Evolutionary conservation across 2,113 vertebrate species (phyloP), one percentile per base, ranked within the genome.

Genomic region (Podarcis cretensis): DNA sequence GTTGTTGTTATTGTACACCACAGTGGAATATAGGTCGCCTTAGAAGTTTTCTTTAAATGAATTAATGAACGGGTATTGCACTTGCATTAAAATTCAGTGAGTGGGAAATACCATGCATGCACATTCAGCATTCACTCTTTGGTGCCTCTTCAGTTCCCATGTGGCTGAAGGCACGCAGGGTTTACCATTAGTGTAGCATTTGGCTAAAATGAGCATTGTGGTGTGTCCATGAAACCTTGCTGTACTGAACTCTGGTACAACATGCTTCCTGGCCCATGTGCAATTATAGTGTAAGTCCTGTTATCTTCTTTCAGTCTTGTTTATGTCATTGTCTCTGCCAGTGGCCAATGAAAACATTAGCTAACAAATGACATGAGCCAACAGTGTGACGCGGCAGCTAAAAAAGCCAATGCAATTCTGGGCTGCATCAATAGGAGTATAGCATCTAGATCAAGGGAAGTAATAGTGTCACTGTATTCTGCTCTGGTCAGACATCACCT

Each of bases 221-320:
- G 9, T 81, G n/a, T 85, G n/a, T 59, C n/a, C 59, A 16, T 30
- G 35, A n/a, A 84, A 48, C 18, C 40, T 10, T n/a, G 7, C 23
- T 80, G n/a, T 73, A 63, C 48, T 4, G 35, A 21, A 75, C 40
- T 16, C 3, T 80, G 30, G 2, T 63, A 87, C 68, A 21, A 25
- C 71, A 37, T 14, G 32, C 30, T 77, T 35, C 76, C 87, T 77
- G 21, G 8, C n/a, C 63, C 68, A 77, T 8, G 6, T 78, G 71
- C 21, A 80, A 5, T 12, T 78, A 4, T 37, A 73, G n/a, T 57
- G 32, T 69, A 23, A 23, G 5, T 32, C 48, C 37, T 83, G 25
- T 75, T 73, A 2, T 37, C 87, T 93, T 89, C 30, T 92, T 93
- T 92, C 71, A 82, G 14, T 92, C 84, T 20, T 79, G 48, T 78